A percentile compares a stretch with the other conserved stretches of the same genome.
Conservation (phyloP, 2,888 invertebrate species). For the Cosmopolites sordidus region DNA sequence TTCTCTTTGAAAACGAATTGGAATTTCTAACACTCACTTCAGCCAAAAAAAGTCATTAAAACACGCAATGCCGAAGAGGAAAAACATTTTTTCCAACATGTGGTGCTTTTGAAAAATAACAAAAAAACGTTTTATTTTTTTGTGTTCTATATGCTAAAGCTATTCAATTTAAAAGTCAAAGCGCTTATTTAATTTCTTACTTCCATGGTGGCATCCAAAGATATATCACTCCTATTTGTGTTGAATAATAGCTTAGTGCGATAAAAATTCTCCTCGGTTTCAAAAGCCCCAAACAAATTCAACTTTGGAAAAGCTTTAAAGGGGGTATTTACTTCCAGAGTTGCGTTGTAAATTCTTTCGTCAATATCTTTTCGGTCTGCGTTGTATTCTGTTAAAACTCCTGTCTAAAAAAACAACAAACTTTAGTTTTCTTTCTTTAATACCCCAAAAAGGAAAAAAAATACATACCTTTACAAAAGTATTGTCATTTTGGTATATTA, state of each 20-base stretch:
- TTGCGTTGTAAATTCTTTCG: constrained; percentile 47
- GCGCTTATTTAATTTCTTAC: constrained; percentile 42
- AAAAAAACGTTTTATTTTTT: not conserved
- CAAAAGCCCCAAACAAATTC: constrained; percentile 42
- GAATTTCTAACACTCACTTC: no score
- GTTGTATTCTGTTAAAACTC: constrained; percentile 53
- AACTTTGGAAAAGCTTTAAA: constrained; percentile 51
- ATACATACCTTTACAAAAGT: constrained; percentile 47
- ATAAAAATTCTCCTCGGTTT: constrained; percentile 49
- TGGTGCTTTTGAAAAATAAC: no score
- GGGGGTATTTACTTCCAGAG: constrained; percentile 54
- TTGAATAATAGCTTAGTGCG: constrained; percentile 51
- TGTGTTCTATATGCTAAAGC: constrained; percentile 13
- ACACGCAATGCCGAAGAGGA: no score
- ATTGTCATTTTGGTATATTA: constrained; percentile 48
- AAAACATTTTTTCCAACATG: no score
- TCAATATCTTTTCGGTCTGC: constrained; percentile 41
- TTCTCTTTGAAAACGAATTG: no score
- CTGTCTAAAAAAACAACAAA: constrained; percentile 42
- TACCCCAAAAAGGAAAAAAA: not conserved
- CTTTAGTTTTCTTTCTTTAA: constrained; percentile 2
- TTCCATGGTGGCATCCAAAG: constrained; percentile 54
- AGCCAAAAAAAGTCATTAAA: no score
- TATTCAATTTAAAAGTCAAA: constrained; percentile 28
- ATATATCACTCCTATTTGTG: constrained; percentile 51